phyloP scores from a whole-genome alignment of 2,113 vertebrate genomes.

The Sus scrofa region DNA sequence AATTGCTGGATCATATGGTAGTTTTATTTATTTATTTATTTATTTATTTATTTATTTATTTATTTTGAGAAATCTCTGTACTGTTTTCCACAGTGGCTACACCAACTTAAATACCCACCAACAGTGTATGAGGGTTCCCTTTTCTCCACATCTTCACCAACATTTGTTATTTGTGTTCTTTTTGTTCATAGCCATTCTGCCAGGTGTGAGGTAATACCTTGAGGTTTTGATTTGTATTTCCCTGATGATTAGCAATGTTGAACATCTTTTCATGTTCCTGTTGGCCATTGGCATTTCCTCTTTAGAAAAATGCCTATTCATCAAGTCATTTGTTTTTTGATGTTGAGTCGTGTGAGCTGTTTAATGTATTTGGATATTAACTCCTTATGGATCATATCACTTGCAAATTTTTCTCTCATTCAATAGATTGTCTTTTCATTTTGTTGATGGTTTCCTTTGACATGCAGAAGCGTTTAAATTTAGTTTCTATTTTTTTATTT shows the following conservation, averaged over 20 bases:
- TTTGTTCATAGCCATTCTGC: not conserved
- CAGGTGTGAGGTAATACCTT: not conserved
- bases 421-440: not conserved
- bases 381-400: not conserved
- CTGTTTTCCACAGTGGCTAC: no score
- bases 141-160: not conserved
- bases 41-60: no score
- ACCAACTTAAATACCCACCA: no score
- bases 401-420: not conserved
- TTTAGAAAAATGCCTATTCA: not conserved
- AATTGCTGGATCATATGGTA: not conserved
- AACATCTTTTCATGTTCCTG: not conserved
- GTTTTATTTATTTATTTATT: no score
- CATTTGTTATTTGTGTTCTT: not conserved
- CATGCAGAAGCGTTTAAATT: not conserved
- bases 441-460: not conserved
- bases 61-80: not conserved
- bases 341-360: not conserved
- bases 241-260: not conserved
- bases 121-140: no score
- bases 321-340: not conserved
- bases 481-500: not conserved
- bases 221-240: not conserved
- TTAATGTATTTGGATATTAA: not conserved
- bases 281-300: not conserved